Percentiles rank a stretch among this genome's conserved stretches.
These are phyloP conservation scores for Cotesia vestalis DNA, from an alignment of 1,140 invertebrate genomes.

Conservation along the genomic window DNA sequence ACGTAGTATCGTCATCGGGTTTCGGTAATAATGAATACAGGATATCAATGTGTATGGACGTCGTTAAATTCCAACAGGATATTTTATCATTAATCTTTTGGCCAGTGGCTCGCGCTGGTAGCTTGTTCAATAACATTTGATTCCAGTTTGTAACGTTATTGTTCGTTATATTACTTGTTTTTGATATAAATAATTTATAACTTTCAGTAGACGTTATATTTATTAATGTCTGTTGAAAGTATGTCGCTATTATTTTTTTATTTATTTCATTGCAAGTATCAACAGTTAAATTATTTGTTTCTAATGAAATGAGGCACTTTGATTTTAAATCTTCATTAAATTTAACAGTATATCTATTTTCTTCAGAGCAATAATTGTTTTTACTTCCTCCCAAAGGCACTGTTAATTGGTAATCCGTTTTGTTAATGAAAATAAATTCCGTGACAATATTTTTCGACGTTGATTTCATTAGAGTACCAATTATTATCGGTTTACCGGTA, in stretches of 20 bases:
- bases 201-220: slow-evolving; percentile 51
- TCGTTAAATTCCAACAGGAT: slow-evolving; percentile 59
- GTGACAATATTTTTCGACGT: slow-evolving; percentile 44
- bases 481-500: slow-evolving; percentile 70
- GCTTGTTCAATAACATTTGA: slow-evolving; percentile 61
- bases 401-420: slow-evolving; percentile 58
- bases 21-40: slow-evolving; percentile 55
- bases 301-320: slow-evolving; percentile 55
- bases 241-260: slow-evolving; percentile 57
- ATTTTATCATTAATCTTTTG: slow-evolving; percentile 51
- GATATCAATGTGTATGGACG: slow-evolving; percentile 68
- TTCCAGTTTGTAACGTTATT: slow-evolving; percentile 67
- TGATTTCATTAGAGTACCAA: slow-evolving; percentile 58
- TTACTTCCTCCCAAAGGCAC: slow-evolving; percentile 55
- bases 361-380: slow-evolving; percentile 58
- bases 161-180: slow-evolving; percentile 69
- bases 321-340: slow-evolving; percentile 67
- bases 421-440: slow-evolving; percentile 50
- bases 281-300: slow-evolving; percentile 55
- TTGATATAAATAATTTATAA: slow-evolving; percentile 65
- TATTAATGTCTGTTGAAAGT: slow-evolving; percentile 50
- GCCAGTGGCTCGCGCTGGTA: slow-evolving; percentile 48
- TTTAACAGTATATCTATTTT: slow-evolving; percentile 55
- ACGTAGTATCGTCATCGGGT: slow-evolving; percentile 52
- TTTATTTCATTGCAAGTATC: slow-evolving; percentile 63